Conservation (phyloP, 2,797 vertebrate species). For the Microctenopoma lineatum region DNA sequence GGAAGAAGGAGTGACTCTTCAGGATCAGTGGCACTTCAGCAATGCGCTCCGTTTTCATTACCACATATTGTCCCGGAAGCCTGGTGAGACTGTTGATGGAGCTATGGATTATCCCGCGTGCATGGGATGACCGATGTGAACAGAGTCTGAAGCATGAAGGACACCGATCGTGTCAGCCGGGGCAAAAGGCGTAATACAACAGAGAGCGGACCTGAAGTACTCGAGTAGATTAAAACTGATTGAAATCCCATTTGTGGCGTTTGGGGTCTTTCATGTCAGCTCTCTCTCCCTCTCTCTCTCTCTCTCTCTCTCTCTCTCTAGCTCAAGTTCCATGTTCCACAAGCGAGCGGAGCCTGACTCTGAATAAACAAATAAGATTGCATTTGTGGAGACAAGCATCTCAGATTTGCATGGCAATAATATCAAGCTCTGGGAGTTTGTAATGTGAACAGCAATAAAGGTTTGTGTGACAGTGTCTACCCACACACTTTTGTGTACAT, state of each 20-base stretch:
- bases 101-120: conserved; percentile 72
- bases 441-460: conserved; percentile 59
- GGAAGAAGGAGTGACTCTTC: conserved; percentile 48
- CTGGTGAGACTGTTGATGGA: conserved; percentile 38
- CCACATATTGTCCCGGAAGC: conserved; percentile 26
- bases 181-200: conserved; percentile 66
- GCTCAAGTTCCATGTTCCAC: conserved; percentile 26
- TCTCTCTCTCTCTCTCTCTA: conserved; percentile 19
- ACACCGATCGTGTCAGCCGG: conserved; percentile 65
- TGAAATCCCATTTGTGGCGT: conserved; percentile 80
- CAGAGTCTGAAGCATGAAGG: conserved; percentile 73
- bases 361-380: conserved; percentile 65
- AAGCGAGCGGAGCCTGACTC: conserved; percentile 41
- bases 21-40: conserved; percentile 34
- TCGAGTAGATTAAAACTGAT: conserved; percentile 79
- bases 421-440: conserved; percentile 59
- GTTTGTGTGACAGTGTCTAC: background rate
- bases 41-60: conserved; percentile 56
- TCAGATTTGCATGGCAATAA: conserved; percentile 63
- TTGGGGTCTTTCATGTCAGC: conserved; percentile 60
- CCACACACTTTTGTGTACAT: background rate
- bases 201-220: conserved; percentile 74
- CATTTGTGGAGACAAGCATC: conserved; percentile 53
- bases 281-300: conserved; percentile 21
- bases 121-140: conserved; percentile 64